phyloP scores from a whole-genome alignment of 2,113 vertebrate species.

The Odocoileus hemionus region DNA sequence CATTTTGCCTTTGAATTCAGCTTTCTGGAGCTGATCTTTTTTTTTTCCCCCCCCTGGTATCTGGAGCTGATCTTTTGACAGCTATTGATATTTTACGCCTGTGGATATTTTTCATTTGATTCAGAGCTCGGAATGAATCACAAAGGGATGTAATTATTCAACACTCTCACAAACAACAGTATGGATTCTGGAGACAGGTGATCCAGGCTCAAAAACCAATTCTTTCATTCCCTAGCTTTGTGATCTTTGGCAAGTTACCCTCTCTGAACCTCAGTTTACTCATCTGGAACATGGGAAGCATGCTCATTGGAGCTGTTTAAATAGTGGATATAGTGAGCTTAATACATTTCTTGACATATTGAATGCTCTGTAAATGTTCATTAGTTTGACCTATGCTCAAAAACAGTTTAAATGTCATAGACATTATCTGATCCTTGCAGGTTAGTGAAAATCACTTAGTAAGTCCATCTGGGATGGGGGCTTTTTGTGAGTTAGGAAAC shows the following conservation, averaged over 20 bases:
- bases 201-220: background rate
- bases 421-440: background rate
- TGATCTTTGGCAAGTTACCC: background rate
- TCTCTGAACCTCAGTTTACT: background rate
- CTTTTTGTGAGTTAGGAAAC: background rate
- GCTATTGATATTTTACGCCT: background rate
- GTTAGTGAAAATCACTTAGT: background rate
- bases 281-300: background rate
- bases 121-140: background rate
- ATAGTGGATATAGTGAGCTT: background rate
- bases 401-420: background rate
- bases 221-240: background rate
- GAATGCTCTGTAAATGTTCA: background rate
- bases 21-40: background rate
- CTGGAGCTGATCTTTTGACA: too few relatives aligned
- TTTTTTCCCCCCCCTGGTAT: too few relatives aligned
- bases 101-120: background rate
- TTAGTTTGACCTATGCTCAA: background rate
- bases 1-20: background rate
- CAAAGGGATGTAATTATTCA: background rate
- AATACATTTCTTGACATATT: background rate
- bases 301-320: background rate
- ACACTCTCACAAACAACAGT: background rate
- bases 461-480: background rate
- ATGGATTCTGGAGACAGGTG: background rate